Evolutionary conservation across 1,140 invertebrate genomes (phyloP).

Genomic region (Cotesia glomerata): DNA sequence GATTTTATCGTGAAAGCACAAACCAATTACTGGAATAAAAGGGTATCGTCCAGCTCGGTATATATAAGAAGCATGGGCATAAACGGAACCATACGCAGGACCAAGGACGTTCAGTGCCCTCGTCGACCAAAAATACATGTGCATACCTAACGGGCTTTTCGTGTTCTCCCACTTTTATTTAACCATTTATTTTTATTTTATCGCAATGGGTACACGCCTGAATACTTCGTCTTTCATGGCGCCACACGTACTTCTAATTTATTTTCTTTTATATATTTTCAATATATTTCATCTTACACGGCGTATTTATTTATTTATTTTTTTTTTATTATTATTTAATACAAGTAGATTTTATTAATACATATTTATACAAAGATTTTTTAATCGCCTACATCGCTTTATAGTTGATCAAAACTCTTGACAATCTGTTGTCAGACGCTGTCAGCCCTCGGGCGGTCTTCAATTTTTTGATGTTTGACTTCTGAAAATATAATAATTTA

Average conservation of each 20-base stretch:
- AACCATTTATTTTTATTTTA: neutral
- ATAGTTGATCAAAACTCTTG: constrained; percentile 23
- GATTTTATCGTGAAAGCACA: too few relatives aligned
- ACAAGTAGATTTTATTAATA: neutral
- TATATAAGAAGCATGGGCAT: neutral
- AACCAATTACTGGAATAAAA: too few relatives aligned
- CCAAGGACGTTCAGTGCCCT: constrained; percentile 49
- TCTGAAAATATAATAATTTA: neutral
- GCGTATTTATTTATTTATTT: too few relatives aligned
- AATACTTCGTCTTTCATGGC: constrained; percentile 1
- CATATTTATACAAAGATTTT: neutral
- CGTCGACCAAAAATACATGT: constrained; percentile 31
- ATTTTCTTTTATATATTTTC: neutral
- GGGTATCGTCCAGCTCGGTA: neutral
- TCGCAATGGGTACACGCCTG: neutral
- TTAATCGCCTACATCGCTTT: neutral
- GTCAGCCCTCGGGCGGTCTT: neutral
- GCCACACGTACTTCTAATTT: constrained; percentile 1
- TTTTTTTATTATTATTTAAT: too few relatives aligned
- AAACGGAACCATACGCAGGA: constrained; percentile 18
- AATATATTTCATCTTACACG: neutral
- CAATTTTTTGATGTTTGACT: neutral
- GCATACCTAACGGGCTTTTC: constrained; percentile 18
- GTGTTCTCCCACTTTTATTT: neutral
- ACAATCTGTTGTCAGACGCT: constrained; percentile 12